Conservation (phyloP, 2,797 vertebrate species). For the Clamator glandarius region DNA sequence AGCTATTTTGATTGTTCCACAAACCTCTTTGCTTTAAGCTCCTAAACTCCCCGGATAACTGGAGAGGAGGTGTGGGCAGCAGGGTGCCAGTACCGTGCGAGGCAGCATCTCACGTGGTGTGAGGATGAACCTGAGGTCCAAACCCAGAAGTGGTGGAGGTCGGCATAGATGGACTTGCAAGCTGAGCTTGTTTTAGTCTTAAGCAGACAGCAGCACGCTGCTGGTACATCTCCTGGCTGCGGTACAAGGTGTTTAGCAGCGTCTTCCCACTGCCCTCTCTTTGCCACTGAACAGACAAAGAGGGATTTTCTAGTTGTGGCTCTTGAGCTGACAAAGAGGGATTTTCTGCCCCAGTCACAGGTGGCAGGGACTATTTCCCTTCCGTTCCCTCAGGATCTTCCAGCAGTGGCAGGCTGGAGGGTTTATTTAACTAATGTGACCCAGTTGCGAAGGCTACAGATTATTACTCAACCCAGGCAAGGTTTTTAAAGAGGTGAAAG, state of each 20-base stretch:
- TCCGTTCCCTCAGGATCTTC: background rate
- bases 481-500: background rate
- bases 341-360: background rate
- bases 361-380: background rate
- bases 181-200: background rate
- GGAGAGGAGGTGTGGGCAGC: background rate
- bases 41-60: background rate
- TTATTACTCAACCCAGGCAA: background rate
- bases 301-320: background rate
- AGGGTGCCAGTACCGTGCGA: rapidly evolving
- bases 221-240: background rate
- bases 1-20: constrained; percentile 41
- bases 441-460: background rate
- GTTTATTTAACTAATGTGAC: background rate
- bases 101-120: background rate
- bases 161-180: too few relatives aligned
- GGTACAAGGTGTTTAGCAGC: background rate
- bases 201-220: rapidly evolving
- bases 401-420: background rate
- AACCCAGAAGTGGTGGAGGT: background rate
- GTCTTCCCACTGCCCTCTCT: background rate
- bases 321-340: background rate
- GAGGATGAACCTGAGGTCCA: background rate
- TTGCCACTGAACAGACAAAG: background rate
- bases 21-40: constrained; percentile 64